Evolutionary conservation across 1,140 invertebrate genomes (phyloP).

Genomic region (Probaryconus sp.): DNA sequence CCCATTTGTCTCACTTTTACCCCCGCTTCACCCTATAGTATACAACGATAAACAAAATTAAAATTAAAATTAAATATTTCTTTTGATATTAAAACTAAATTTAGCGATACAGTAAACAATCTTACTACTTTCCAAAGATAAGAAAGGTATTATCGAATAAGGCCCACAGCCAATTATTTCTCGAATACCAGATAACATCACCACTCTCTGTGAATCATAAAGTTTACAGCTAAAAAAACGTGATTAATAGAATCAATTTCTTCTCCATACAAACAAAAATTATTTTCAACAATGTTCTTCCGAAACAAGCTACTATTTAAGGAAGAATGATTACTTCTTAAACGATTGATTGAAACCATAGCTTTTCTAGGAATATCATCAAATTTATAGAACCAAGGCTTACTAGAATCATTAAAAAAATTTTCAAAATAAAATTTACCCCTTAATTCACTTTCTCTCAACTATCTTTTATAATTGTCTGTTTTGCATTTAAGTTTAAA

Average conservation of each 20-base stretch:
- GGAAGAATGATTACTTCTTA: conserved; percentile 32
- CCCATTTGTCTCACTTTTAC: no score
- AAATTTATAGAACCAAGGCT: conserved; percentile 30
- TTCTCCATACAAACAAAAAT: conserved; percentile 15
- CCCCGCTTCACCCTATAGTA: no score
- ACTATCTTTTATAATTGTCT: no score
- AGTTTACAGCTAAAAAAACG: conserved; percentile 22
- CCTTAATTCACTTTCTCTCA: no score
- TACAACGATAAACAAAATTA: no score
- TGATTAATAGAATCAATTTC: conserved; percentile 9
- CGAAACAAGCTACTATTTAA: conserved; percentile 4
- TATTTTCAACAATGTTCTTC: conserved; percentile 22
- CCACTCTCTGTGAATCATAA: not conserved
- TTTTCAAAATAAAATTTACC: no score
- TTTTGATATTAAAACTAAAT: conserved; percentile 1
- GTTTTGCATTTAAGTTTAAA: conserved; percentile 5
- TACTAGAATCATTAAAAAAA: no score
- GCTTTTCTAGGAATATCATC: conserved; percentile 17
- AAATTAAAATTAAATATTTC: conserved; percentile 1
- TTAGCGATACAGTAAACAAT: not conserved
- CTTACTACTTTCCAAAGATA: not conserved
- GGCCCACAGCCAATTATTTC: not conserved
- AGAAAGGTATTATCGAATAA: not conserved
- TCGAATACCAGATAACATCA: not conserved
- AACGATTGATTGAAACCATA: conserved; percentile 22